A percentile compares a stretch with the other conserved stretches of the same genome.
Conservation (phyloP, 2,888 invertebrate genomes). For the Ophion slaviceki region DNA sequence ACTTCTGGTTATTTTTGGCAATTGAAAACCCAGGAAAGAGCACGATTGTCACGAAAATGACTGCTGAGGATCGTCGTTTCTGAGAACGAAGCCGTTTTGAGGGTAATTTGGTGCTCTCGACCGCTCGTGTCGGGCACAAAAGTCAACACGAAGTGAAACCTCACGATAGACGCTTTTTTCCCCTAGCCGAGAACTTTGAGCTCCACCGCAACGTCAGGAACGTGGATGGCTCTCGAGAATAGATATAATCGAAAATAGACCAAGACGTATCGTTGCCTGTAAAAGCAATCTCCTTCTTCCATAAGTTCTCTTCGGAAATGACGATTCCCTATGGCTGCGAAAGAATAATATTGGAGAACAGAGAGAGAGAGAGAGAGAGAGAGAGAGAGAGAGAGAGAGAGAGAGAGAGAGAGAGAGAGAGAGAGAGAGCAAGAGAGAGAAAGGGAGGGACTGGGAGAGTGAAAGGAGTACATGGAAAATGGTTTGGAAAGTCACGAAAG, state of each 20-base stretch:
- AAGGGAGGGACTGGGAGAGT: background rate
- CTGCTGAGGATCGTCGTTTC: background rate
- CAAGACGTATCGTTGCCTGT: conserved; percentile 26
- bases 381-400: background rate
- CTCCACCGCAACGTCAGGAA: conserved; percentile 49
- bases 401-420: conserved; percentile 2
- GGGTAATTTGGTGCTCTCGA: conserved; percentile 32
- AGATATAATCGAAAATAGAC: conserved; percentile 52
- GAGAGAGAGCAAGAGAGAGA: conserved; percentile 1
- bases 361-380: background rate
- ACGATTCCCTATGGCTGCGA: conserved; percentile 35
- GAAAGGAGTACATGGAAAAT: conserved; percentile 10
- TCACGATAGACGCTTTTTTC: conserved; percentile 23
- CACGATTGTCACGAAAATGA: conserved; percentile 10
- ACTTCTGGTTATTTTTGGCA: conserved; percentile 29
- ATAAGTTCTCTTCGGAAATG: conserved; percentile 11
- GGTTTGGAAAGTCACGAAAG: conserved; percentile 48
- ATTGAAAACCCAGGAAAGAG: background rate
- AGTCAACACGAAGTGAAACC: conserved; percentile 35
- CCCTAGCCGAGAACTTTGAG: conserved; percentile 32
- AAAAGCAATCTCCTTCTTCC: conserved; percentile 35
- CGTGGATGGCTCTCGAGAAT: conserved; percentile 17
- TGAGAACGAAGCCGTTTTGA: conserved; percentile 1
- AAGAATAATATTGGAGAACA: conserved; percentile 55
- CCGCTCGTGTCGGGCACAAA: conserved; percentile 1